These are phyloP conservation scores for Cistogaster globosa DNA, from an alignment of 2,888 invertebrate species.

Conservation along the genomic window DNA sequence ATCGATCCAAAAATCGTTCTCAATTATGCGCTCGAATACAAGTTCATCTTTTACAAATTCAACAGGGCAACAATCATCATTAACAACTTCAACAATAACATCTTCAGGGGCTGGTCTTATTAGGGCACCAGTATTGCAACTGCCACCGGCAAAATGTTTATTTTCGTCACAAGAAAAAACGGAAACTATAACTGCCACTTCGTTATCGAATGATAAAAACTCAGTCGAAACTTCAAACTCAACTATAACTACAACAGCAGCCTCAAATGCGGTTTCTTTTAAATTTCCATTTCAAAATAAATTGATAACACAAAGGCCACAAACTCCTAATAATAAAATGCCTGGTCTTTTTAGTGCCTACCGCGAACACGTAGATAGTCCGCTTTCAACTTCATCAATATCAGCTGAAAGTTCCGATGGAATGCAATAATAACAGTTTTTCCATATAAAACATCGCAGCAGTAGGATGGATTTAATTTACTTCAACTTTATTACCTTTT, in stretches of 20 bases:
- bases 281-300: constrained; percentile 21
- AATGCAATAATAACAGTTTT: background rate
- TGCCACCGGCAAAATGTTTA: constrained; percentile 68
- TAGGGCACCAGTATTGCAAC: constrained; percentile 50
- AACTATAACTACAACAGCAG: background rate
- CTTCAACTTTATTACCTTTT: background rate
- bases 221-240: background rate
- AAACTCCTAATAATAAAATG: constrained; percentile 75
- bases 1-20: constrained; percentile 39
- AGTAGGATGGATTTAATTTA: constrained; percentile 29
- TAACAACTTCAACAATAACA: background rate
- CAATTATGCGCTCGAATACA: constrained; percentile 49
- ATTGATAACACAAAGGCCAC: constrained; percentile 36
- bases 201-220: constrained; percentile 20
- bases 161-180: constrained; percentile 68
- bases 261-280: background rate
- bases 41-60: constrained; percentile 21
- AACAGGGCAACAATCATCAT: constrained; percentile 40
- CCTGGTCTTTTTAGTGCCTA: constrained; percentile 76
- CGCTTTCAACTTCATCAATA: constrained; percentile 50
- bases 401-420: constrained; percentile 39
- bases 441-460: constrained; percentile 24
- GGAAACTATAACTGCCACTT: constrained; percentile 58
- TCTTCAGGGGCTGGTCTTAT: background rate
- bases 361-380: constrained; percentile 72